phyloP scores from a whole-genome alignment of 2,113 vertebrate genomes.

The Baryphthengus martii region DNA sequence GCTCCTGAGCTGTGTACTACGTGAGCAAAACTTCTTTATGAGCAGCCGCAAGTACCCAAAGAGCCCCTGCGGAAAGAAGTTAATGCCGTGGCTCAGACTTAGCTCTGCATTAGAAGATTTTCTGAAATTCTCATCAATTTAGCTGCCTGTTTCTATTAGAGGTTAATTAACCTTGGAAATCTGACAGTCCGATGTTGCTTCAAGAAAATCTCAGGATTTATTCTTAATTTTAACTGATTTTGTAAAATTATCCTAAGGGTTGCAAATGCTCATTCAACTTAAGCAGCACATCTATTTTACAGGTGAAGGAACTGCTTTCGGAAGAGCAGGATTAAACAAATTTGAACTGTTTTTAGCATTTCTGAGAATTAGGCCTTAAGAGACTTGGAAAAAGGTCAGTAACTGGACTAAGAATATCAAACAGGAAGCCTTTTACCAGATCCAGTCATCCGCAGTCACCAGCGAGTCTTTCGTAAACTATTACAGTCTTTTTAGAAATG shows the following conservation, averaged over 20 bases:
- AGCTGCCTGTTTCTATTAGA: not conserved
- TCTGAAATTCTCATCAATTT: not conserved
- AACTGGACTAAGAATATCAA: not conserved
- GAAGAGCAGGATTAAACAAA: not conserved
- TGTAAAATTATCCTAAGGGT: not conserved
- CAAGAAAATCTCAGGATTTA: not conserved
- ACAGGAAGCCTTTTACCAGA: not conserved
- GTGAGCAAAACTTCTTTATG: not conserved
- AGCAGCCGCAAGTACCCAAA: not conserved
- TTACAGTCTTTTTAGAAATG: not conserved
- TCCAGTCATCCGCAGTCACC: not conserved
- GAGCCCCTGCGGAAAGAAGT: not conserved
- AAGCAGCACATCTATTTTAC: not conserved
- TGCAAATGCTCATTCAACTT: not conserved
- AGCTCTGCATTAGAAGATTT: not conserved
- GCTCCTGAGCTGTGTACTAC: not conserved
- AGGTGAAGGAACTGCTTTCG: not conserved
- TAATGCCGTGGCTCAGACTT: not conserved
- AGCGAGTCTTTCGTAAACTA: not conserved
- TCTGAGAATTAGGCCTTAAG: not conserved
- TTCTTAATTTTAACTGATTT: not conserved
- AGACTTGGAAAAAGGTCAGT: not conserved
- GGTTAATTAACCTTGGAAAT: not conserved
- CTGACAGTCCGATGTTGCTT: not conserved
- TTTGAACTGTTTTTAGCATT: not conserved